Conservation (phyloP, 2,888 invertebrate species). For the Caenorhabditis sp. region DNA sequence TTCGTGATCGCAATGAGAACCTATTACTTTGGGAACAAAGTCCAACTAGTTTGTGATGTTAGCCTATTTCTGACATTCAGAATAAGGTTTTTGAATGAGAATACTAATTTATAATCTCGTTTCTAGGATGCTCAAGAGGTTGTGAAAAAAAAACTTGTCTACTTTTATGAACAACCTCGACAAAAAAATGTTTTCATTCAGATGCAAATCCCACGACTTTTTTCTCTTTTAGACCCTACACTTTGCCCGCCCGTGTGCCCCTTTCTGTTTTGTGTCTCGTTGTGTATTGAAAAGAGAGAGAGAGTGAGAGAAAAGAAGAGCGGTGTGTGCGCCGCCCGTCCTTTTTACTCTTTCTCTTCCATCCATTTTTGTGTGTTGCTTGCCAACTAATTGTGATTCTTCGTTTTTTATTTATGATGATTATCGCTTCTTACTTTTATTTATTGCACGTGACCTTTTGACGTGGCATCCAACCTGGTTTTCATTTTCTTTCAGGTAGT, state of each 20-base stretch:
- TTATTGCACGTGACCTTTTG: conserved; percentile 13
- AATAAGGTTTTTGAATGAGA: too few relatives aligned
- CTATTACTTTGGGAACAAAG: too few relatives aligned
- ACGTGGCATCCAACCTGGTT: neutral
- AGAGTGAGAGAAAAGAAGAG: conserved; percentile 18
- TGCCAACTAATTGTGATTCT: neutral
- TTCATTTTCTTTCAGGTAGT: conserved; percentile 1
- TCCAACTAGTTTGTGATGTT: too few relatives aligned
- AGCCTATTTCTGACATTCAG: too few relatives aligned
- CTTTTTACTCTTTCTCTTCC: conserved; percentile 15
- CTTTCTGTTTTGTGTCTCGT: neutral
- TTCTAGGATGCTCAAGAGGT: too few relatives aligned
- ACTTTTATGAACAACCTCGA: too few relatives aligned
- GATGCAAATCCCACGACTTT: too few relatives aligned
- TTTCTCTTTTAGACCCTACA: too few relatives aligned
- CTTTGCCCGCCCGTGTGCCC: neutral
- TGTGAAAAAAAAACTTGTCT: too few relatives aligned
- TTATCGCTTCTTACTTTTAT: conserved; percentile 3
- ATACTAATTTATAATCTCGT: too few relatives aligned
- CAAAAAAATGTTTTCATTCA: too few relatives aligned
- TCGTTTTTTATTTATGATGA: neutral
- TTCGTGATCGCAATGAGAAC: too few relatives aligned
- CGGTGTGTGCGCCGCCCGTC: conserved; percentile 40
- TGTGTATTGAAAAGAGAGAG: neutral
- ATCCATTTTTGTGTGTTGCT: conserved; percentile 1